Percentiles rank a stretch among this genome's conserved stretches.
These are phyloP conservation scores for Zingel zingel DNA, from an alignment of 2,113 vertebrate species.

Conservation along the genomic window DNA sequence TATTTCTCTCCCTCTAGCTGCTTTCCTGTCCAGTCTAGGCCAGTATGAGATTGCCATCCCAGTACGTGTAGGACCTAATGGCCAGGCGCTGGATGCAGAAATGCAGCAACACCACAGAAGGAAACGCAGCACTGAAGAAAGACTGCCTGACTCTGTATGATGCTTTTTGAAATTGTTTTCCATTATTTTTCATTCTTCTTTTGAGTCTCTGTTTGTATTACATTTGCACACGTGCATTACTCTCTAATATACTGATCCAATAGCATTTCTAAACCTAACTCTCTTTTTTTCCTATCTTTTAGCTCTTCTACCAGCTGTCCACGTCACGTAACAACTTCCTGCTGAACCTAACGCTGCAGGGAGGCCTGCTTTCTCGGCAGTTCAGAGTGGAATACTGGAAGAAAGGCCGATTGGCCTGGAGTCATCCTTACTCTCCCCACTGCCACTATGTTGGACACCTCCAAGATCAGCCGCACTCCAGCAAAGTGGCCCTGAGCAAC, in stretches of 20 bases:
- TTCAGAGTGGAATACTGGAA: constrained; percentile 98
- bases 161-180: not conserved
- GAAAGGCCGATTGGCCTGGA: constrained; percentile 92
- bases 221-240: not conserved
- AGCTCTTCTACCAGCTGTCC: constrained; percentile 95
- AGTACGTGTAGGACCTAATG: constrained; percentile 91
- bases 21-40: constrained; percentile 93
- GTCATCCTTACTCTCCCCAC: constrained; percentile 90
- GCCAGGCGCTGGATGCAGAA: constrained; percentile 86
- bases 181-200: not conserved
- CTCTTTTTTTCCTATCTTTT: constrained; percentile 22
- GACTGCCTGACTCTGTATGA: constrained; percentile 70
- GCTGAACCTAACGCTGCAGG: constrained; percentile 94
- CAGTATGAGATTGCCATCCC: constrained; percentile 97
- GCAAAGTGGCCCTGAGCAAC: constrained; percentile 97
- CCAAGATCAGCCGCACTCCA: constrained; percentile 90
- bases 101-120: constrained; percentile 78
- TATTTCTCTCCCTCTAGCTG: constrained; percentile 84
- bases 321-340: constrained; percentile 92
- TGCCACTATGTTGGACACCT: constrained; percentile 96
- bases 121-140: constrained; percentile 77
- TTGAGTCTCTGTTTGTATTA: not conserved
- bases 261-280: not conserved
- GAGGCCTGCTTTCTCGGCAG: constrained; percentile 90
- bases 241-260: not conserved